These are phyloP conservation scores for Archocentrus centrarchus DNA, from an alignment of 2,113 vertebrate species.

Conservation along the genomic window DNA sequence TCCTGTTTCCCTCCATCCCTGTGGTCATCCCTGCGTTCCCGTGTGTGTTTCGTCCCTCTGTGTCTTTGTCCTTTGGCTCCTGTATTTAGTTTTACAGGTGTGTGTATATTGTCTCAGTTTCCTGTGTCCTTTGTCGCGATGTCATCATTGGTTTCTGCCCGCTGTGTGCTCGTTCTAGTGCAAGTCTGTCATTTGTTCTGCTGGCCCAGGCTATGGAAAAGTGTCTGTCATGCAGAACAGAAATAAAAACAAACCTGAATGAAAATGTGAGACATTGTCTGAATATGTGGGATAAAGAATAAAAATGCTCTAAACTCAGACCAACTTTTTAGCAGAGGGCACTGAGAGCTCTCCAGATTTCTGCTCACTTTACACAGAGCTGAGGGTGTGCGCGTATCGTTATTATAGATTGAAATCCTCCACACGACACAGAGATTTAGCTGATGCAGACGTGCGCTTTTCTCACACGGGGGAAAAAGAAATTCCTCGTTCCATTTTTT, in stretches of 20 bases:
- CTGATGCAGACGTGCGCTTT: background rate
- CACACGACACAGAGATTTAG: background rate
- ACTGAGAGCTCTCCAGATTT: background rate
- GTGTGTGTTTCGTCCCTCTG: too few relatives aligned
- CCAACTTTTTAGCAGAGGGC: background rate
- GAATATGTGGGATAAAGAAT: background rate
- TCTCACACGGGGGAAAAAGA: background rate
- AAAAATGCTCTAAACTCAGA: background rate
- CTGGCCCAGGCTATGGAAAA: background rate
- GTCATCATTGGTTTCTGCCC: too few relatives aligned
- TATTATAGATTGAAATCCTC: background rate
- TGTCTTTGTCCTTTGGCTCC: too few relatives aligned
- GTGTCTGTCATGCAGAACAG: background rate
- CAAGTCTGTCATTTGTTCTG: too few relatives aligned
- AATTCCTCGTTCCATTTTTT: too few relatives aligned
- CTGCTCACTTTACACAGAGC: background rate
- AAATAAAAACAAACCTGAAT: background rate
- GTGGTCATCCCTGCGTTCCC: too few relatives aligned
- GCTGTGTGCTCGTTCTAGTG: too few relatives aligned
- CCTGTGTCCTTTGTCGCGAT: too few relatives aligned
- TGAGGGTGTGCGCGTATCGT: background rate
- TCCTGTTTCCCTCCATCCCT: too few relatives aligned
- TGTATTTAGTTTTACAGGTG: too few relatives aligned
- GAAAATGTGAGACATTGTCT: background rate
- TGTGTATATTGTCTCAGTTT: too few relatives aligned